phyloP scores from a whole-genome alignment of 2,113 vertebrate species.

The Machaerirhynchus nigripectus region DNA sequence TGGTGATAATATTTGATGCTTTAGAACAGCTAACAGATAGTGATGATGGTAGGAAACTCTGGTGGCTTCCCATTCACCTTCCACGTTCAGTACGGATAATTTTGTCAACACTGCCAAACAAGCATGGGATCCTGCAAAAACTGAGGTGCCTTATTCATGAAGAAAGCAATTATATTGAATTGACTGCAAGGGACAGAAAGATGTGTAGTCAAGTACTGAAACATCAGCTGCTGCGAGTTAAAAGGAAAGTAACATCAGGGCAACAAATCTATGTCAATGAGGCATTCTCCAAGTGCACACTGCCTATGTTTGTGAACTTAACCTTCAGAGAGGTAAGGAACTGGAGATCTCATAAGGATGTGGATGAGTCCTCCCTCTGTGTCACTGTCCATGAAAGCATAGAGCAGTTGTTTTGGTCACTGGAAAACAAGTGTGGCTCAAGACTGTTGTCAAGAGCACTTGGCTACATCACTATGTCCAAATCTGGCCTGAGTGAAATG shows the following conservation, averaged over 20 bases:
- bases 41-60: slow-evolving; percentile 92
- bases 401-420: slow-evolving; percentile 93
- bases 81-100: slow-evolving; percentile 92
- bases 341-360: slow-evolving; percentile 97
- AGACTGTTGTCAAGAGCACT: slow-evolving; percentile 90
- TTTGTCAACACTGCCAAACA: slow-evolving; percentile 95
- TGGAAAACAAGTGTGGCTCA: slow-evolving; percentile 89
- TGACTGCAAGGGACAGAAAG: slow-evolving; percentile 90
- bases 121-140: slow-evolving; percentile 95
- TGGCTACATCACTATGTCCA: slow-evolving; percentile 96
- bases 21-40: slow-evolving; percentile 92
- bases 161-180: slow-evolving; percentile 88
- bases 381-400: slow-evolving; percentile 97
- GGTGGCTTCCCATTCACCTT: slow-evolving; percentile 95
- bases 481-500: slow-evolving; percentile 91
- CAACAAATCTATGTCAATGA: slow-evolving; percentile 99
- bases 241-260: slow-evolving; percentile 96
- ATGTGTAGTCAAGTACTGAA: slow-evolving; percentile 97
- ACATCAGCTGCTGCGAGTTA: slow-evolving; percentile 90
- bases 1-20: slow-evolving; percentile 92
- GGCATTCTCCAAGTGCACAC: slow-evolving; percentile 92
- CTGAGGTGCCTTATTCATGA: slow-evolving; percentile 90
- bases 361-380: slow-evolving; percentile 90
- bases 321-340: slow-evolving; percentile 93
- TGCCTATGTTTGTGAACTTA: slow-evolving; percentile 98